Conservation (phyloP, 2,888 invertebrate species). For the Apodemia zela region DNA sequence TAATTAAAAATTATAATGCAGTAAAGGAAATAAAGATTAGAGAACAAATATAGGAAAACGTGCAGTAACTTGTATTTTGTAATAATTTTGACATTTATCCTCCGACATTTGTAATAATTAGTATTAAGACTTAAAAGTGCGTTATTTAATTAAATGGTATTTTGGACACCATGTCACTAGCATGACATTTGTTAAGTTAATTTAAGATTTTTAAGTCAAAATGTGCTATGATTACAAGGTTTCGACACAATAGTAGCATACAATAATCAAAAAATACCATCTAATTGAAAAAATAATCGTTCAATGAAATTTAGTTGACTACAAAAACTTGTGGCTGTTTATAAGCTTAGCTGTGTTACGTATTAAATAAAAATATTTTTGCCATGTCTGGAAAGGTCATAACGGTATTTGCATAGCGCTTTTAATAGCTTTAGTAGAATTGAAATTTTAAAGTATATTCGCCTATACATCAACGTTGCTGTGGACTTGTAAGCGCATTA, state of each 20-base stretch:
- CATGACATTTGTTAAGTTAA: no score
- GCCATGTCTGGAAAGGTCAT: conserved; percentile 23
- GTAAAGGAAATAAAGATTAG: neutral
- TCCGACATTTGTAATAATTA: neutral
- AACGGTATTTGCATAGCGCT: neutral
- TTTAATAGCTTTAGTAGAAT: neutral
- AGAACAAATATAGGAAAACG: neutral
- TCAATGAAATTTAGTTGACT: neutral
- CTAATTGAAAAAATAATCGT: no score
- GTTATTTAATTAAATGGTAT: neutral
- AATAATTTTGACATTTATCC: neutral
- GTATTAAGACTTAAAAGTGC: conserved; percentile 20
- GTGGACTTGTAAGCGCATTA: no score
- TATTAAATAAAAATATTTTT: conserved; percentile 16
- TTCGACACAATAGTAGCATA: no score
- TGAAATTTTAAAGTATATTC: no score
- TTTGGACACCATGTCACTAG: neutral
- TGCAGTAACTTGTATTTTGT: neutral
- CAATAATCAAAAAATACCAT: no score
- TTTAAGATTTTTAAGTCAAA: no score
- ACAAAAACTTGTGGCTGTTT: conserved; percentile 21
- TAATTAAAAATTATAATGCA: no score
- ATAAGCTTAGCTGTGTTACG: conserved; percentile 29
- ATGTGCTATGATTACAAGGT: no score
- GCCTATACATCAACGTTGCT: no score